phyloP scores from a whole-genome alignment of 2,888 invertebrate genomes.

The Apotomis capreana region DNA sequence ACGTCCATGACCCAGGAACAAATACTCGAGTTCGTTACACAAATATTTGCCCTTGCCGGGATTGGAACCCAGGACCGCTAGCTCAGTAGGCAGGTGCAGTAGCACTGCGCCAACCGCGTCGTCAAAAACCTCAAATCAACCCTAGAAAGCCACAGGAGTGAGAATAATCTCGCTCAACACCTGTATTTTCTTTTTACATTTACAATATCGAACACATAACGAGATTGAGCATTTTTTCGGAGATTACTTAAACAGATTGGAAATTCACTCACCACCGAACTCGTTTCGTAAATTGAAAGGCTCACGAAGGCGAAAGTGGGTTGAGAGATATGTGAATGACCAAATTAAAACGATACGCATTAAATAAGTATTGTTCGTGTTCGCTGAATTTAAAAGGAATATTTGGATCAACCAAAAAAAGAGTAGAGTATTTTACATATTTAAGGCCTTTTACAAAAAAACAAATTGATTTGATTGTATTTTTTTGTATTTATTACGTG shows the following conservation, averaged over 20 bases:
- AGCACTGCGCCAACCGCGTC: too few relatives aligned
- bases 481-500: too few relatives aligned
- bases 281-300: constrained; percentile 21
- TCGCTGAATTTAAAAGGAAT: not conserved
- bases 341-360: constrained; percentile 6
- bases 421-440: too few relatives aligned
- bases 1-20: too few relatives aligned
- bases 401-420: not conserved
- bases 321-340: constrained; percentile 20
- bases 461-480: too few relatives aligned
- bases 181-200: constrained; percentile 12
- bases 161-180: too few relatives aligned
- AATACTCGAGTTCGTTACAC: too few relatives aligned
- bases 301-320: constrained; percentile 13
- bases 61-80: too few relatives aligned
- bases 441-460: not conserved
- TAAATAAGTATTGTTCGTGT: not conserved
- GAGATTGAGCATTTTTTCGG: constrained; percentile 5
- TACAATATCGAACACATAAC: not conserved
- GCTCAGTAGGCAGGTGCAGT: too few relatives aligned
- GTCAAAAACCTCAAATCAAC: too few relatives aligned
- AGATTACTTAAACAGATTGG: constrained; percentile 23
- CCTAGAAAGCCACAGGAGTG: too few relatives aligned
- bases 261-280: constrained; percentile 6
- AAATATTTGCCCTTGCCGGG: too few relatives aligned